Base-by-base conservation (phyloP, 2,888 invertebrate species). In the Melinaea marsaeus region DNA sequence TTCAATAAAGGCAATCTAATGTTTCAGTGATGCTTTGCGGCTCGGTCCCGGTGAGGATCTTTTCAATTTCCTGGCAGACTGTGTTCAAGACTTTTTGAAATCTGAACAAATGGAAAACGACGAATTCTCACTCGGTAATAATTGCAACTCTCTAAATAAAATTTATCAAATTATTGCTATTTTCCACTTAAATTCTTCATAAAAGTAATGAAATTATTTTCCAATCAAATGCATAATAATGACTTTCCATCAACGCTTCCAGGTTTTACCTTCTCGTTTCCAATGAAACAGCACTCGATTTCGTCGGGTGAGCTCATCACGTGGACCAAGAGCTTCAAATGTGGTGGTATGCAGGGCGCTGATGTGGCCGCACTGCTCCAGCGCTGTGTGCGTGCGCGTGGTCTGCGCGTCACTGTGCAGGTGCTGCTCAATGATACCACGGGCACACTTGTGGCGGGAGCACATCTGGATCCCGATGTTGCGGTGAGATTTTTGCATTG, bases 251-350 rank as follows among this genome's bases (percentile, higher is more conserved):
- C 7, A 51, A 0, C 2, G 2, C n/a, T 60, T 57, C n/a, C 86
- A 94, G 95, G 95, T 6, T 96, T 96, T 84, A 96, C 96, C 2
- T 96, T 96, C 85, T 96, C 96, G 42, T 96, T 96, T 83, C 96
- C 96, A 5, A 95, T 96, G 93, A 91, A 91, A 69, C 96, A 95
- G 78, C 93, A 93, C 75, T 93, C 94, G 55, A 88, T 96, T 65
- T 93, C 94, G 67, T 92, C 92, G 9, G 96, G 95, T n/a, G 91
- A 93, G 71, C 90, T 96, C 70, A 93, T 94, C 13, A 94, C 95
- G n/a, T 96, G 96, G 96, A 96, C 96, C 0, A 96, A 96, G 86
- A 94, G 94, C 65, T 96, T 95, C 84, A 94, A 94, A 71, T 95
- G 95, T 81, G 90, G 93, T 33, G 94, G 94, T 65, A 93, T 95